Conservation (phyloP, 2,888 invertebrate species). For the Andrena dorsata region DNA sequence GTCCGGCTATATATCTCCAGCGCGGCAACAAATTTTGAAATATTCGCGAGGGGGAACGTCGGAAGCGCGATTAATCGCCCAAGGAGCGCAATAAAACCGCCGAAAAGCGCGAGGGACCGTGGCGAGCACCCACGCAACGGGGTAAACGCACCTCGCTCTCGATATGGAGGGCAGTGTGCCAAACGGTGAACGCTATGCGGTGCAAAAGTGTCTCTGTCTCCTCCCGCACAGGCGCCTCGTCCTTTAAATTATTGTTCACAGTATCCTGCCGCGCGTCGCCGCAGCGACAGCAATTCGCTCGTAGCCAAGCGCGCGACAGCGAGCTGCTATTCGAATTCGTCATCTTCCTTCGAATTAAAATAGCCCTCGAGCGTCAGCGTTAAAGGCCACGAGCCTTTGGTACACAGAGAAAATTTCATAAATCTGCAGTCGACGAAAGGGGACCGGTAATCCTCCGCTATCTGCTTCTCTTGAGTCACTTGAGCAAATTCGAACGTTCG, state of each 20-base stretch:
- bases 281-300: slow-evolving; percentile 80
- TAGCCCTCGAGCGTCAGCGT: too few relatives aligned
- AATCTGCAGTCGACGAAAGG: too few relatives aligned
- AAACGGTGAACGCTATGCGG: slow-evolving; percentile 90
- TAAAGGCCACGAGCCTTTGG: too few relatives aligned
- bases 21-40: not conserved
- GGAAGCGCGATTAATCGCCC: slow-evolving; percentile 2
- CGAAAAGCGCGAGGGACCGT: not conserved
- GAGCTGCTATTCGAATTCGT: slow-evolving; percentile 78
- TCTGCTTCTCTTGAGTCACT: not conserved
- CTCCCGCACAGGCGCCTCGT: slow-evolving; percentile 84
- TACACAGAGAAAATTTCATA: too few relatives aligned
- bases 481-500: not conserved
- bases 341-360: slow-evolving; percentile 63
- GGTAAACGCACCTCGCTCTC: slow-evolving; percentile 85
- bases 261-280: slow-evolving; percentile 74
- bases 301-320: slow-evolving; percentile 77
- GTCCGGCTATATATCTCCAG: slow-evolving; percentile 1
- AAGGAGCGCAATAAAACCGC: not conserved
- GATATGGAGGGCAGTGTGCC: slow-evolving; percentile 91
- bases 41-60: not conserved
- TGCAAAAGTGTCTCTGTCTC: slow-evolving; percentile 89
- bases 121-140: slow-evolving; percentile 11
- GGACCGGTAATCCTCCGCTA: too few relatives aligned
- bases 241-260: slow-evolving; percentile 75